phyloP scores from a whole-genome alignment of 2,113 vertebrate species.

The Tragelaphus buxtoni region DNA sequence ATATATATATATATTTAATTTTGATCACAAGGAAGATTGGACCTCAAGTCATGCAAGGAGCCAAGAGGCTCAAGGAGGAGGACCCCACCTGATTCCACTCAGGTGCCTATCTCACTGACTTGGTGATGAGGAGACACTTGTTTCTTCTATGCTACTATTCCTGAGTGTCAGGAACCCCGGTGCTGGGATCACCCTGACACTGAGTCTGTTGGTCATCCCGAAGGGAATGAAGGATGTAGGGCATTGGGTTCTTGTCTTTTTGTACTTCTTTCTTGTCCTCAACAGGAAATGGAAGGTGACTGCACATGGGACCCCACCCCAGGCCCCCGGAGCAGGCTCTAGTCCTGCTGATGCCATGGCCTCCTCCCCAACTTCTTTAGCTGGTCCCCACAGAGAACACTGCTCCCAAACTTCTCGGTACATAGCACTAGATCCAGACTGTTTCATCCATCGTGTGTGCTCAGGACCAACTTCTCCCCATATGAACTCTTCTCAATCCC shows the following conservation, averaged over 20 bases:
- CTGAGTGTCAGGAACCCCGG: neutral
- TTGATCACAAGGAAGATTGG: neutral
- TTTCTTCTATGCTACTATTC: fast-evolving
- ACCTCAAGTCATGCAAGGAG: neutral
- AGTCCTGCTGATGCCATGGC: neutral
- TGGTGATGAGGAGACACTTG: neutral
- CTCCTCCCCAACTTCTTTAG: neutral
- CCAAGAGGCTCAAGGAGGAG: fast-evolving
- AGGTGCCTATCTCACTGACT: neutral
- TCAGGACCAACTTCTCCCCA: neutral
- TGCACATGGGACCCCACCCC: fast-evolving
- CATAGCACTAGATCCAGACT: neutral
- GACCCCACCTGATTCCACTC: fast-evolving
- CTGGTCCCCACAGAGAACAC: neutral
- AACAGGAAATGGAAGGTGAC: neutral
- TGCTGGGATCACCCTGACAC: fast-evolving
- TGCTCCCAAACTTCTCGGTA: fast-evolving
- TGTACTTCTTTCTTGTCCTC: neutral
- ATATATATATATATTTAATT: neutral
- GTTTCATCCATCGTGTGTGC: fast-evolving
- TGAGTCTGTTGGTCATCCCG: neutral
- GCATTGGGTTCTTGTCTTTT: too few species aligned
- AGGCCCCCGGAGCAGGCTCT: too few species aligned
- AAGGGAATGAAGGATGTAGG: fast-evolving
- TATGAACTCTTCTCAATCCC: neutral